phyloP scores from a whole-genome alignment of 2,797 vertebrate species.

The Intellagama lesueurii region DNA sequence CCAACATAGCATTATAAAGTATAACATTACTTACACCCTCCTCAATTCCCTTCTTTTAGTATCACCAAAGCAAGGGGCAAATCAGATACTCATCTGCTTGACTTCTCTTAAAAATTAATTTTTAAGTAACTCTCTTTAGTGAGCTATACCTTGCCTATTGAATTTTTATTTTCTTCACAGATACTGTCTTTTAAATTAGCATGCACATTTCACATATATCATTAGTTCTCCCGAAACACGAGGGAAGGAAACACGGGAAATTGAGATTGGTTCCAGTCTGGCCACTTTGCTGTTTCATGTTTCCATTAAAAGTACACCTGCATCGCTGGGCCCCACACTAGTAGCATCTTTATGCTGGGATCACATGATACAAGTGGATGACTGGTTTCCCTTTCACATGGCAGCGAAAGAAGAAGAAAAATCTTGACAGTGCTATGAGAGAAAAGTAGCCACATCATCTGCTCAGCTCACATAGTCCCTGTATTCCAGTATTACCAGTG shows the following conservation, averaged over 20 bases:
- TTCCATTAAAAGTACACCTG: neutral
- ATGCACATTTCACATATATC: neutral
- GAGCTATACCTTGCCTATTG: neutral
- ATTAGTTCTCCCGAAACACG: neutral
- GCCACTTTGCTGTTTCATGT: neutral
- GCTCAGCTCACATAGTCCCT: neutral
- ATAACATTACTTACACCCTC: no score
- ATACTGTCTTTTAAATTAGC: neutral
- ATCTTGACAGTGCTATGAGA: neutral
- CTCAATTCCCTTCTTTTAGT: neutral
- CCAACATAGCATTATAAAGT: no score
- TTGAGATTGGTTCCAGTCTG: neutral
- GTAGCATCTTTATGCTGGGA: neutral
- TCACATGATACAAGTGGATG: no score
- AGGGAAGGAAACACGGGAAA: neutral
- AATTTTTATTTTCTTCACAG: neutral
- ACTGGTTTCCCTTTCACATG: neutral
- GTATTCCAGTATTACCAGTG: neutral
- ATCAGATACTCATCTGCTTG: neutral
- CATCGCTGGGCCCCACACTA: neutral
- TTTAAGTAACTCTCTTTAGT: neutral
- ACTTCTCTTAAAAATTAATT: neutral
- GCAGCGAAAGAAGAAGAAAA: neutral
- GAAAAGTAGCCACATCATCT: neutral
- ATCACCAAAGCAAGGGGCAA: no score